Evolutionary conservation across 2,888 invertebrate genomes (phyloP).

Genomic region (Notocelia uddmanniana): DNA sequence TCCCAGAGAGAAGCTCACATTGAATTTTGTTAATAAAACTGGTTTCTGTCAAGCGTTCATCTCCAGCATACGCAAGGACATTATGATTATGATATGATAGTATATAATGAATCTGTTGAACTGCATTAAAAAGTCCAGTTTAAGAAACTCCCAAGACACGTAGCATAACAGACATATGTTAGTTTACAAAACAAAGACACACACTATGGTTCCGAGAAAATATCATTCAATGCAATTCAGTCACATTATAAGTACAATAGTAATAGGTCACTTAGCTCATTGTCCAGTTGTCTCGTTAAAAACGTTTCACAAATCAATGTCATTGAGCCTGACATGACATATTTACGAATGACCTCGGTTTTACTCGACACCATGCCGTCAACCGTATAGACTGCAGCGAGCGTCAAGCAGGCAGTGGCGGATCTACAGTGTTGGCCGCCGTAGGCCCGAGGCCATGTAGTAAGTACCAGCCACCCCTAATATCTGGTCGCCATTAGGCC

Average conservation of each 20-base stretch:
- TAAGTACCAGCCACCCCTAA: too few relatives aligned
- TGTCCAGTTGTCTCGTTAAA: not conserved
- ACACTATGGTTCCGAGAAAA: not conserved
- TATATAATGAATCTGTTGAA: too few relatives aligned
- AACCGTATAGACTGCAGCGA: too few relatives aligned
- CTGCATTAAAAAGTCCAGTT: not conserved
- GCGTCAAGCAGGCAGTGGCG: too few relatives aligned
- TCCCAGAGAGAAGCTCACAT: not conserved
- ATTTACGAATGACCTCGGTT: too few relatives aligned
- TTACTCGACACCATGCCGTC: too few relatives aligned
- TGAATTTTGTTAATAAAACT: not conserved
- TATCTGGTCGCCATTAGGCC: too few relatives aligned
- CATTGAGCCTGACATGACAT: too few relatives aligned
- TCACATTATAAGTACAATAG: not conserved
- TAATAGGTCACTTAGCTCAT: not conserved
- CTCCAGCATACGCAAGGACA: not conserved
- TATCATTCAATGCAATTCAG: not conserved
- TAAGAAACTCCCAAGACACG: not conserved
- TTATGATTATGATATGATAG: too few relatives aligned
- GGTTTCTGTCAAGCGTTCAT: not conserved
- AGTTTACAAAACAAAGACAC: slow-evolving; percentile 2
- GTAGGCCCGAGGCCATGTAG: too few relatives aligned
- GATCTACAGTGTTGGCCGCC: too few relatives aligned
- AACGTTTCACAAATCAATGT: not conserved
- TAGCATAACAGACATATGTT: not conserved